Percentiles rank a stretch among this genome's conserved stretches.
These are phyloP conservation scores for Alloplasta piceator DNA, from an alignment of 2,888 invertebrate genomes.

Conservation along the genomic window DNA sequence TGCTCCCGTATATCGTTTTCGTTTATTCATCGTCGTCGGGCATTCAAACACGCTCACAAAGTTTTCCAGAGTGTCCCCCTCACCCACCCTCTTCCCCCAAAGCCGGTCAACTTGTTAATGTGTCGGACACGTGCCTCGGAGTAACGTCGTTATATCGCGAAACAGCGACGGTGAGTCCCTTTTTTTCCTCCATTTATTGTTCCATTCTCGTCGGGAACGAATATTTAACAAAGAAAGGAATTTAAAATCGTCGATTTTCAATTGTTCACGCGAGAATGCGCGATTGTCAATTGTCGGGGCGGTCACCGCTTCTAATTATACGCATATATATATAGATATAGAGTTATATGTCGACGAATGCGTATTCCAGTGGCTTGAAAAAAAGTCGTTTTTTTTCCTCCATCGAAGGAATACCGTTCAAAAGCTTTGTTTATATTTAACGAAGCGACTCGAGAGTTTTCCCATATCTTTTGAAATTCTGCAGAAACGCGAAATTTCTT, in stretches of 20 bases:
- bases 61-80: slow-evolving; percentile 70
- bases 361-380: too few species aligned
- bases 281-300: slow-evolving; percentile 28
- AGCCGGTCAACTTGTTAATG: slow-evolving; percentile 77
- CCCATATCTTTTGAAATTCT: neutral
- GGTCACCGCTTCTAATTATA: slow-evolving; percentile 32
- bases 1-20: slow-evolving; percentile 65
- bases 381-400: slow-evolving; percentile 9
- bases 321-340: slow-evolving; percentile 9
- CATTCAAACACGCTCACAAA: neutral
- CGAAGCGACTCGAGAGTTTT: too few species aligned
- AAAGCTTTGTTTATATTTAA: too few species aligned
- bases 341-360: neutral
- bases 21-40: slow-evolving; percentile 43
- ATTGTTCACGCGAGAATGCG: neutral
- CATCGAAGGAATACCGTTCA: too few species aligned
- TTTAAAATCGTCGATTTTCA: too few species aligned
- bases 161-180: slow-evolving; percentile 58
- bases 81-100: too few species aligned
- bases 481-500: slow-evolving; percentile 20
- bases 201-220: neutral
- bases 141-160: slow-evolving; percentile 70
- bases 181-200: neutral
- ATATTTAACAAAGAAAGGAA: neutral
- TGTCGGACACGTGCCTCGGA: slow-evolving; percentile 75